phyloP scores from a whole-genome alignment of 2,888 invertebrate genomes.

The Hypena proboscidalis region DNA sequence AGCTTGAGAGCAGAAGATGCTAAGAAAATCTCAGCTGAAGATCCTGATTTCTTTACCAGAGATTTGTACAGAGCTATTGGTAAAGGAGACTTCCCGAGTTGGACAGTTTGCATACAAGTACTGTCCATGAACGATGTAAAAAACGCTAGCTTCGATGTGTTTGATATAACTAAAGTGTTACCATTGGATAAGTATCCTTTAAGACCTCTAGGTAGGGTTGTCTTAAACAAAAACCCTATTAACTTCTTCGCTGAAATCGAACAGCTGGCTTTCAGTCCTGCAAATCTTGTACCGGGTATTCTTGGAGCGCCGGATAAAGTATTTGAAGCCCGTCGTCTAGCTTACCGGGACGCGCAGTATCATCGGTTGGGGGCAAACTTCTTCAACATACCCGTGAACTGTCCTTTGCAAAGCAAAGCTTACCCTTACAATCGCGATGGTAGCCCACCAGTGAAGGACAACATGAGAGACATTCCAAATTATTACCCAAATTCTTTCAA shows the following conservation, averaged over 20 bases:
- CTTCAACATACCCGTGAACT: slow-evolving; percentile 96
- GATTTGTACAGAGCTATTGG: slow-evolving; percentile 95
- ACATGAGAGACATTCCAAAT: slow-evolving; percentile 94
- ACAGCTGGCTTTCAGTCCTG: slow-evolving; percentile 94
- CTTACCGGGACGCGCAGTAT: slow-evolving; percentile 94
- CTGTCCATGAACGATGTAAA: slow-evolving; percentile 93
- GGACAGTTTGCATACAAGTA: slow-evolving; percentile 91
- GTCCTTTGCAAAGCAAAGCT: slow-evolving; percentile 89
- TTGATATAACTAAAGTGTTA: slow-evolving; percentile 96
- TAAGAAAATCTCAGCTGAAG: slow-evolving; percentile 85
- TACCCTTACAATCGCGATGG: slow-evolving; percentile 95
- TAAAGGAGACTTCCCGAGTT: slow-evolving; percentile 88
- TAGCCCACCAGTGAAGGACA: slow-evolving; percentile 88
- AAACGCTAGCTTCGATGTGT: slow-evolving; percentile 91
- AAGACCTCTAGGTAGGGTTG: slow-evolving; percentile 92
- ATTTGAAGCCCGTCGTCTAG: slow-evolving; percentile 92
- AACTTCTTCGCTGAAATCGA: slow-evolving; percentile 97
- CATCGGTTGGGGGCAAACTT: slow-evolving; percentile 95
- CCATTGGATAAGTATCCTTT: slow-evolving; percentile 90
- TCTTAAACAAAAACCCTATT: slow-evolving; percentile 92
- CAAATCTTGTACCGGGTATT: slow-evolving; percentile 95
- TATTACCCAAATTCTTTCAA: slow-evolving; percentile 97
- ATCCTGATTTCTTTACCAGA: slow-evolving; percentile 94
- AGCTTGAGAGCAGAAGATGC: slow-evolving; percentile 88
- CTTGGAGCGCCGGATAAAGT: slow-evolving; percentile 96